Percentiles rank a stretch among this genome's conserved stretches.
Evolutionary conservation across 2,888 invertebrate genomes (phyloP).

Genomic region (Caenorhabditis afra): DNA sequence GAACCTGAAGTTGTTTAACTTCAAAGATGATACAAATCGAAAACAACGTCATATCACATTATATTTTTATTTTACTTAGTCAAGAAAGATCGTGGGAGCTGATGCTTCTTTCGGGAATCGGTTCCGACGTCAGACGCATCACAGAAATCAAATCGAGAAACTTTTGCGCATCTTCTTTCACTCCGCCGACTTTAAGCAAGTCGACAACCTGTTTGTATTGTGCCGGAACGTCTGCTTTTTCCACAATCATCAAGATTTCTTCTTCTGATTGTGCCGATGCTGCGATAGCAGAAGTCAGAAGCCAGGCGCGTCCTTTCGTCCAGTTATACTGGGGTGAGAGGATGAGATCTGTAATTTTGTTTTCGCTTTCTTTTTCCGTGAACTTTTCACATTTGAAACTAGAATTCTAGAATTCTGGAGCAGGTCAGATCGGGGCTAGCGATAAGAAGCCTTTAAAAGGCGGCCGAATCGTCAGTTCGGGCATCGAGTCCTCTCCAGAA

Average conservation of each 20-base stretch:
- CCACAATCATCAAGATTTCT: conserved; percentile 3
- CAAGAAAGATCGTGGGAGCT: too few relatives aligned
- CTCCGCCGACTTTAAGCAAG: not conserved
- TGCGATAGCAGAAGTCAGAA: conserved; percentile 16
- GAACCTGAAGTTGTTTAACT: not conserved
- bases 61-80: too few relatives aligned
- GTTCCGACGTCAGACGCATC: not conserved
- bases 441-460: too few relatives aligned
- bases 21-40: too few relatives aligned
- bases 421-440: not conserved
- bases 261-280: conserved; percentile 10
- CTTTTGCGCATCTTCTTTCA: conserved; percentile 16
- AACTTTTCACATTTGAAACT: too few relatives aligned
- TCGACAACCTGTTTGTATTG: conserved; percentile 6
- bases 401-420: not conserved
- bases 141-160: conserved; percentile 3
- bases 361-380: too few relatives aligned
- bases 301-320: conserved; percentile 19
- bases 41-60: too few relatives aligned
- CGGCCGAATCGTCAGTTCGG: too few relatives aligned
- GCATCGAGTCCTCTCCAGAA: too few relatives aligned
- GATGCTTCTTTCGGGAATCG: too few relatives aligned
- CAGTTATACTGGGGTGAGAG: conserved; percentile 24
- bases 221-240: not conserved
- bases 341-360: conserved; percentile 22